These are phyloP conservation scores for Meliscaeva auricollis DNA, from an alignment of 2,888 invertebrate genomes.

Conservation along the genomic window DNA sequence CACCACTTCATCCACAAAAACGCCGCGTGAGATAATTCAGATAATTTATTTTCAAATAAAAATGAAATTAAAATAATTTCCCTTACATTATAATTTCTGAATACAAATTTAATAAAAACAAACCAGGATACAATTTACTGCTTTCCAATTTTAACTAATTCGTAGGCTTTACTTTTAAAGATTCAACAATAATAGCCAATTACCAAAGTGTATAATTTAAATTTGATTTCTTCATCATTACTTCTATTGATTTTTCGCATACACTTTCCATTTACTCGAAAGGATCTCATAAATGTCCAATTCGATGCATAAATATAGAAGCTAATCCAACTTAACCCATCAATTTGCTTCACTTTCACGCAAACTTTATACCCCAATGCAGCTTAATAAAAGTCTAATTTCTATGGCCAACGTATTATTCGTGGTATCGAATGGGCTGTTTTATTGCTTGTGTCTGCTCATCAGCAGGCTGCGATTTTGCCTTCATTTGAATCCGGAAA, in stretches of 20 bases:
- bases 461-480: slow-evolving; percentile 39
- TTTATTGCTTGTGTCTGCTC: slow-evolving; percentile 9
- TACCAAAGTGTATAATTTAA: neutral
- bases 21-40: too few relatives aligned
- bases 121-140: neutral
- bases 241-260: neutral
- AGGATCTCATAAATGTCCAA: slow-evolving; percentile 16
- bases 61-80: too few relatives aligned
- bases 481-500: slow-evolving; percentile 70
- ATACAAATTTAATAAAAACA: too few relatives aligned
- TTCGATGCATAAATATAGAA: slow-evolving; percentile 12
- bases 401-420: slow-evolving; percentile 3
- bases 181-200: neutral
- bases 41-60: too few relatives aligned
- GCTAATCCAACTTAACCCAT: slow-evolving; percentile 54
- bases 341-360: slow-evolving; percentile 64
- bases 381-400: slow-evolving; percentile 27
- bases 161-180: neutral
- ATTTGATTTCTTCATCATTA: neutral
- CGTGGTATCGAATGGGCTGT: slow-evolving; percentile 2
- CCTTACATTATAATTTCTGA: too few relatives aligned
- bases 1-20: too few relatives aligned
- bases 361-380: slow-evolving; percentile 32
- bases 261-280: neutral
- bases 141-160: neutral